These are phyloP conservation scores for Phragmatobia fuliginosa DNA, from an alignment of 2,888 invertebrate genomes.

Conservation along the genomic window DNA sequence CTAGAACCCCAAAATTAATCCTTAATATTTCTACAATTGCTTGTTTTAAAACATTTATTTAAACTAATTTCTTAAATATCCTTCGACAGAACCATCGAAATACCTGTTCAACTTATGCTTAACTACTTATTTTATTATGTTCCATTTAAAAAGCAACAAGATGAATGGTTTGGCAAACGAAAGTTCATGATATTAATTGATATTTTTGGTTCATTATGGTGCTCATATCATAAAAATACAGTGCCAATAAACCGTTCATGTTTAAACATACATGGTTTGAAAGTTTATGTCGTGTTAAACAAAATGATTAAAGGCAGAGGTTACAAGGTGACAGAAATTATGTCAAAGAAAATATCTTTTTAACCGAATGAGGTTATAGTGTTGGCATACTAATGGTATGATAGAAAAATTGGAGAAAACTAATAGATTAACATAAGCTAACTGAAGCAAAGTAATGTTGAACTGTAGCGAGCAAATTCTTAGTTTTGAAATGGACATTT, in stretches of 20 bases:
- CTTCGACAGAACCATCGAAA: neutral
- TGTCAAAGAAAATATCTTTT: neutral
- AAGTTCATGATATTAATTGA: conserved; percentile 59
- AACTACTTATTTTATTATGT: conserved; percentile 30
- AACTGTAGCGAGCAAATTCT: too few relatives aligned
- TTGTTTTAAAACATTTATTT: too few relatives aligned
- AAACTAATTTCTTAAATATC: neutral
- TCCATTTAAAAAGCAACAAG: conserved; percentile 53
- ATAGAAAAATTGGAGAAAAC: neutral
- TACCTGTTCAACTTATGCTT: neutral
- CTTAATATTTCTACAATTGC: too few relatives aligned
- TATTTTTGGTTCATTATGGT: conserved; percentile 52
- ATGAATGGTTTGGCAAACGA: conserved; percentile 55
- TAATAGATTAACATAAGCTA: neutral
- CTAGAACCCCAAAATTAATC: too few relatives aligned
- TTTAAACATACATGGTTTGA: conserved; percentile 31
- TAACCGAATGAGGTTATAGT: neutral
- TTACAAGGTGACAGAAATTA: conserved; percentile 4
- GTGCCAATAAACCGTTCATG: conserved; percentile 32
- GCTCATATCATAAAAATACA: conserved; percentile 43
- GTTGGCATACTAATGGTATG: neutral
- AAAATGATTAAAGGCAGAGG: neutral
- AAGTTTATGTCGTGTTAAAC: conserved; percentile 9
- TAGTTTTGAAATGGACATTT: too few relatives aligned
- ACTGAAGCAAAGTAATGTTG: too few relatives aligned